Evolutionary conservation across 2,113 vertebrate species (phyloP).

Genomic region (Tachysurus vachellii): DNA sequence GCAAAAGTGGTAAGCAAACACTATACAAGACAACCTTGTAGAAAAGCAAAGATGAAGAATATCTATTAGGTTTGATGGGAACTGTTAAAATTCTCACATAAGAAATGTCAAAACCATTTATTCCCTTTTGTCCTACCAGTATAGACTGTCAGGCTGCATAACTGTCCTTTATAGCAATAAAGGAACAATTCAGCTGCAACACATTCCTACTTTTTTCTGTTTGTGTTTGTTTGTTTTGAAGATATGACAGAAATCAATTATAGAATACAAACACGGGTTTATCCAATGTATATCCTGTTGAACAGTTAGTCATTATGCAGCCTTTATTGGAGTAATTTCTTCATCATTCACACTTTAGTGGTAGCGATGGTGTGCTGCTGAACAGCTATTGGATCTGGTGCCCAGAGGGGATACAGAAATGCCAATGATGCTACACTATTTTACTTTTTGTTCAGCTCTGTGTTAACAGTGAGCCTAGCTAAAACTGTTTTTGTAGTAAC

Average conservation of each 20-base stretch:
- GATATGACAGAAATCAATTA: conserved; percentile 47
- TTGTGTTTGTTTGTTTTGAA: conserved; percentile 35
- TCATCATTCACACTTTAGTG: conserved; percentile 61
- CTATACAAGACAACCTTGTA: background rate
- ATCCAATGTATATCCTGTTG: conserved; percentile 45
- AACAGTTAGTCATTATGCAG: conserved; percentile 71
- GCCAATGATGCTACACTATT: conserved; percentile 47
- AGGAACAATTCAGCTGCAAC: conserved; percentile 26
- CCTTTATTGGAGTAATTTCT: conserved; percentile 69
- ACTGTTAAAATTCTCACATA: background rate
- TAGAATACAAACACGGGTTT: conserved; percentile 36
- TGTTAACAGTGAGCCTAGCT: conserved; percentile 46
- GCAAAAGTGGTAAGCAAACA: background rate
- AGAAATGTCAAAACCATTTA: conserved; percentile 1
- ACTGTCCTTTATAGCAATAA: conserved; percentile 30
- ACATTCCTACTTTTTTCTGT: conserved; percentile 30
- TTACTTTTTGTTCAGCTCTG: conserved; percentile 52
- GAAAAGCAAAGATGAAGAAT: background rate
- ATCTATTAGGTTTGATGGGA: background rate
- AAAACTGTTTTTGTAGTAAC: conserved; percentile 57
- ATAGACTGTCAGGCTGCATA: conserved; percentile 30
- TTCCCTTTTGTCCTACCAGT: conserved; percentile 3
- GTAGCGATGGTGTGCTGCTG: conserved; percentile 73
- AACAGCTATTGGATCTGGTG: conserved; percentile 74
- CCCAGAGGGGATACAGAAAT: conserved; percentile 63